Percentiles rank a stretch among this genome's conserved stretches.
phyloP scores from a whole-genome alignment of 35 echinoderm and acorn worm species.

The Hemicentrotus pulcherrimus region DNA sequence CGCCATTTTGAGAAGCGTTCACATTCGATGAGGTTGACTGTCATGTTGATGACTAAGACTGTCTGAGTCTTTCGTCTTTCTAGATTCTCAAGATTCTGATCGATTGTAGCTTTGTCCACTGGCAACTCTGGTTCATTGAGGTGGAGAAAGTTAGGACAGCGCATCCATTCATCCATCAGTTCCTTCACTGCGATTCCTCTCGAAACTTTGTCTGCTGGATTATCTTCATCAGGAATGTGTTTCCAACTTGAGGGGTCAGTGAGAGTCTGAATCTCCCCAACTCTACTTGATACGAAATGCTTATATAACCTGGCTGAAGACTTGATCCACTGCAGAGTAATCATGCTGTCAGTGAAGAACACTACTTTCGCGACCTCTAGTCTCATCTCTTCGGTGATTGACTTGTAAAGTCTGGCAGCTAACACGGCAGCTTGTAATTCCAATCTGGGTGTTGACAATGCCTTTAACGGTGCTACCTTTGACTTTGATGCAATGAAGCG shows the following conservation, averaged over 20 bases:
- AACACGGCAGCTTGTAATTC: slow-evolving; percentile 61
- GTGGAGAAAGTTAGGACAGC: slow-evolving; percentile 64
- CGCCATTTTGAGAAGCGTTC: slow-evolving; percentile 55
- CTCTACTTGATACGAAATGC: slow-evolving; percentile 76
- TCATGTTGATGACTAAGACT: slow-evolving; percentile 33
- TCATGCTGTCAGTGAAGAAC: slow-evolving; percentile 69
- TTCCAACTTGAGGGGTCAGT: slow-evolving; percentile 59
- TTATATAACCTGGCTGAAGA: slow-evolving; percentile 62
- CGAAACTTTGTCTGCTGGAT: slow-evolving; percentile 76
- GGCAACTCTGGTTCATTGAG: slow-evolving; percentile 70
- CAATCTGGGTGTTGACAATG: slow-evolving; percentile 55
- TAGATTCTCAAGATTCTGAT: slow-evolving; percentile 45
- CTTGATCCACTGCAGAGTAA: slow-evolving; percentile 62
- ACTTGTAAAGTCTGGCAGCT: slow-evolving; percentile 51
- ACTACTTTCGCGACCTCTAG: slow-evolving; percentile 36
- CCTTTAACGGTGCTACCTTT: slow-evolving; percentile 65
- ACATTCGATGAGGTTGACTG: slow-evolving; percentile 47
- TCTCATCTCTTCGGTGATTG: slow-evolving; percentile 40
- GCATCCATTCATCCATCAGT: slow-evolving; percentile 54
- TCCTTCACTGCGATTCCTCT: slow-evolving; percentile 59
- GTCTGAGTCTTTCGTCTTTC: slow-evolving; percentile 59
- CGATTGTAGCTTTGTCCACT: not conserved
- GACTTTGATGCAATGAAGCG: slow-evolving; percentile 72
- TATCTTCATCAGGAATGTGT: slow-evolving; percentile 63
- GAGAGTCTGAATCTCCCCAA: slow-evolving; percentile 64